Conservation (phyloP, 2,888 invertebrate genomes). For the Eupithecia exiguata region DNA sequence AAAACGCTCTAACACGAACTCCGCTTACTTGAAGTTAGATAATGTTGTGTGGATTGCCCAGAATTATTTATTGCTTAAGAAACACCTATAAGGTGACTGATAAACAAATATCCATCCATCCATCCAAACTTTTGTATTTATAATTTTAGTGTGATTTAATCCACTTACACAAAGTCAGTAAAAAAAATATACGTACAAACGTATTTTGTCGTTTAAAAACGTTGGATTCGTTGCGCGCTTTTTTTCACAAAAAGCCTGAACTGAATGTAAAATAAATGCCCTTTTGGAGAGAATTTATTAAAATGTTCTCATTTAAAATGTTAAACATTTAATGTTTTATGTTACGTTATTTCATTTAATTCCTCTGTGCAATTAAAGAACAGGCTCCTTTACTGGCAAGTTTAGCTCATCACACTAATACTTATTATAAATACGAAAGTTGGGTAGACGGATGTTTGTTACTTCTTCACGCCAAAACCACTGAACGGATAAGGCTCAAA, state of each 20-base stretch:
- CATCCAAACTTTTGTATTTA: too few relatives aligned
- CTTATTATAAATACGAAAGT: too few relatives aligned
- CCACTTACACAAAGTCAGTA: background rate
- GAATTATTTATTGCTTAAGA: too few relatives aligned
- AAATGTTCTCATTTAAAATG: background rate
- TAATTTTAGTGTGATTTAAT: too few relatives aligned
- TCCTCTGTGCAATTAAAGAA: background rate
- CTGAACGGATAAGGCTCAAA: too few relatives aligned
- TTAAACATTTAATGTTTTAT: background rate
- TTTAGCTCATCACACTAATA: background rate
- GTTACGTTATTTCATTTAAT: background rate
- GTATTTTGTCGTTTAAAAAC: background rate
- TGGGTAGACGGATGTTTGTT: too few relatives aligned
- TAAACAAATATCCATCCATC: too few relatives aligned
- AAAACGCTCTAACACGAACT: background rate
- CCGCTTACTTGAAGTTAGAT: background rate
- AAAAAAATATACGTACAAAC: too few relatives aligned
- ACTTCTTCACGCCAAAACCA: too few relatives aligned
- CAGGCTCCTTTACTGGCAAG: background rate
- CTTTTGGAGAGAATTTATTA: background rate
- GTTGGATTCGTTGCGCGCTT: background rate
- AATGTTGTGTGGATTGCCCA: too few relatives aligned
- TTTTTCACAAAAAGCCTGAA: background rate
- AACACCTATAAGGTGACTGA: too few relatives aligned
- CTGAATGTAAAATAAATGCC: background rate